Base-by-base conservation (phyloP, 2,888 invertebrate species). In the Apamea sordens region DNA sequence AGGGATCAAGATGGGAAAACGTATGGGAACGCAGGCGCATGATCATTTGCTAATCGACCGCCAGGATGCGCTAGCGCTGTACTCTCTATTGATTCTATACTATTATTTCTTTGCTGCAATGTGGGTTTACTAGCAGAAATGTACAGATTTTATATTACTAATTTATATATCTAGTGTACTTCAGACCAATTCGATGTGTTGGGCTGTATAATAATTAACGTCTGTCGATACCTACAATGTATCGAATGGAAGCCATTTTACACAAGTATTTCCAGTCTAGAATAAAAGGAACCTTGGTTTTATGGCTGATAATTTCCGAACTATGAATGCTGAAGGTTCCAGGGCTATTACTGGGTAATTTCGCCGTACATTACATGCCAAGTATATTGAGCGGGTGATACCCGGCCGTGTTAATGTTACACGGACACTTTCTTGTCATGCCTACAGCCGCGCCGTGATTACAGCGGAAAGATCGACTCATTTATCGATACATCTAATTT, bases 261-360 rank as follows among this genome's bases (percentile, higher is more conserved):
- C 92, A 93, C 92, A 93, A 94, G 92, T 92, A 93, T 93, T 92
- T 93, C 93, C 92, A 92, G 92, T 92, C 92, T 93, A 93, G 92
- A 95, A 95, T 95, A 95, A 96, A 95, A 95, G 92, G 93, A 93
- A 93, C 93, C 87, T 89, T 91, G 92, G 92, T 93, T 96, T 96
- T 96, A 96, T 96, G 94, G 94, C 94, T 95, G 96, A 96, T 96
- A 96, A 96, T 96, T 95, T 96, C 93, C 94, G 94, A 96, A 96
- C 95, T 96, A 95, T 94, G 95, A 95, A 96, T 95, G 94, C 93
- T 92, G 94, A 95, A 93, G 95, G 94, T 94, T 93, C 93, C 91
- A 93, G 93, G 85, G 95, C 93, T 95, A 96, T 96, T 96, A 96
- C 94, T 92, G 94, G 93, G 96, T 94, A 96, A 96, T 96, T 96